phyloP scores from a whole-genome alignment of 2,797 vertebrate genomes.

The Tauraco hartlaubi region DNA sequence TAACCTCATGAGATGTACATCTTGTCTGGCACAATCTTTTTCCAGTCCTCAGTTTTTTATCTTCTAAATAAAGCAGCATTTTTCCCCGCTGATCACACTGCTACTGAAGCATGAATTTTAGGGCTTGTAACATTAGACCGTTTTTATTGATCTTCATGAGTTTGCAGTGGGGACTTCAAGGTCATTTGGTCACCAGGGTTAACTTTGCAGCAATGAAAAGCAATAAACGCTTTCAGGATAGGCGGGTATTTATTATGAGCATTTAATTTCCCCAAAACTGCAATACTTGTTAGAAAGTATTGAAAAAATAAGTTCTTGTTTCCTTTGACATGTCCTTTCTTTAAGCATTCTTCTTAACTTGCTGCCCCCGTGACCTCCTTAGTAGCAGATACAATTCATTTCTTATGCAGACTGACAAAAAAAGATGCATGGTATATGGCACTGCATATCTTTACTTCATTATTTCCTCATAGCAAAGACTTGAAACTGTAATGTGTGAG shows the following conservation, averaged over 20 bases:
- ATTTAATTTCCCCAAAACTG: constrained; percentile 75
- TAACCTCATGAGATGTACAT: not conserved
- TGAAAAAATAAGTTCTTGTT: constrained; percentile 76
- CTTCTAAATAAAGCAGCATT: constrained; percentile 1
- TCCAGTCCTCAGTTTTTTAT: not conserved
- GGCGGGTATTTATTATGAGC: constrained; percentile 39
- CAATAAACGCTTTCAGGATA: constrained; percentile 3
- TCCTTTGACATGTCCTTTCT: constrained; percentile 82
- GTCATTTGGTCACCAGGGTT: constrained; percentile 43
- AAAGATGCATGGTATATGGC: constrained; percentile 91
- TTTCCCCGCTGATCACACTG: not conserved
- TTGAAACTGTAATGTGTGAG: constrained; percentile 85
- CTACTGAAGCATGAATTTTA: not conserved
- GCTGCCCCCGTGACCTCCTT: constrained; percentile 84
- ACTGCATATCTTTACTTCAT: constrained; percentile 96
- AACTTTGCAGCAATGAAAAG: constrained; percentile 41
- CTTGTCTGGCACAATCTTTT: not conserved
- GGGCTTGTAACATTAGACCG: constrained; percentile 15
- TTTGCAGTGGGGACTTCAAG: constrained; percentile 26
- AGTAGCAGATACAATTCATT: constrained; percentile 92
- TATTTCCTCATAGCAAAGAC: constrained; percentile 88
- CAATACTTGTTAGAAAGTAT: constrained; percentile 69
- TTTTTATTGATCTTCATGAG: constrained; percentile 40
- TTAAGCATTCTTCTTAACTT: constrained; percentile 83
- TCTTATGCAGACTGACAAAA: constrained; percentile 95